Percentiles rank a stretch among this genome's conserved stretches.
Conservation (phyloP, 2,888 invertebrate genomes). For the Tipula helvola region DNA sequence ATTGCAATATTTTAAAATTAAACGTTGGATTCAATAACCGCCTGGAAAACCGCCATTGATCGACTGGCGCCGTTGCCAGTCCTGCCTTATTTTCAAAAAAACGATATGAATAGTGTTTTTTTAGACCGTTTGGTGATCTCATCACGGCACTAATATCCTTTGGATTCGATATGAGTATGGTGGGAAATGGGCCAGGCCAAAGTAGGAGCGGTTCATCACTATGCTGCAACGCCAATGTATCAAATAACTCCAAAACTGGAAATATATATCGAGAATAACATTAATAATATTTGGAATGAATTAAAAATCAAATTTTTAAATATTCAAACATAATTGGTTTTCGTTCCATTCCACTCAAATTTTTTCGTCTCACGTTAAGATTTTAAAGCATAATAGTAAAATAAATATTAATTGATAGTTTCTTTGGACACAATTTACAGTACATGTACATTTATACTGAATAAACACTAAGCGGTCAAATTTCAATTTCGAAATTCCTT, state of each 20-base stretch:
- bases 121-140: slow-evolving; percentile 11
- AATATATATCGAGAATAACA: neutral
- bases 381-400: no score
- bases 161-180: neutral
- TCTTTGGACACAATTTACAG: no score
- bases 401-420: no score
- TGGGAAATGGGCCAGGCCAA: neutral
- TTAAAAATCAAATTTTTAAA: no score
- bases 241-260: neutral
- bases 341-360: no score
- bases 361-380: no score
- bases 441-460: no score
- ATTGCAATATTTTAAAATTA: neutral
- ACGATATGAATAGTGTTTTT: slow-evolving; percentile 11
- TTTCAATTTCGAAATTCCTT: no score
- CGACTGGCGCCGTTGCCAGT: slow-evolving; percentile 10
- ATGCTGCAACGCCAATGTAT: neutral
- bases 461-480: no score
- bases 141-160: slow-evolving; percentile 10
- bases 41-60: neutral
- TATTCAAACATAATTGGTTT: no score
- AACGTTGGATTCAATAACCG: neutral
- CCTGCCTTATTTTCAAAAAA: slow-evolving; percentile 9
- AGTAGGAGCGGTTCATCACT: neutral
- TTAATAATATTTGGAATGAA: neutral